These are phyloP conservation scores for Cistogaster globosa DNA, from an alignment of 2,888 invertebrate genomes.

Conservation along the genomic window DNA sequence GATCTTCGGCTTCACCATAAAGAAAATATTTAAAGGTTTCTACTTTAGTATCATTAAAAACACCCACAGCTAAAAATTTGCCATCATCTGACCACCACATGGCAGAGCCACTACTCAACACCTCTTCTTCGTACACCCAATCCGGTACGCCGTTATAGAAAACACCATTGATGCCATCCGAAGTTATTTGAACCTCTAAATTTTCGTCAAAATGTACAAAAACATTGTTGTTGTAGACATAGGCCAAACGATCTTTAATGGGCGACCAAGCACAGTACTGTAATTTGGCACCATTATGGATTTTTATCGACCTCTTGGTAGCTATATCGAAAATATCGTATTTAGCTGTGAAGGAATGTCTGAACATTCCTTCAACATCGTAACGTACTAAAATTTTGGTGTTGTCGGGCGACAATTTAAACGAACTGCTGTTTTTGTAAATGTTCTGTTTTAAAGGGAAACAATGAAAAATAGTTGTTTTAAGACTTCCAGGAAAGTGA, in stretches of 20 bases:
- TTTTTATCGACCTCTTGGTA: slow-evolving; percentile 82
- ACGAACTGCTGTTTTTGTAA: slow-evolving; percentile 77
- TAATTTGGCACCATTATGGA: slow-evolving; percentile 85
- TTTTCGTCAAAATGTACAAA: slow-evolving; percentile 82
- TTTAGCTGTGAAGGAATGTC: slow-evolving; percentile 87
- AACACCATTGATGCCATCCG: slow-evolving; percentile 86
- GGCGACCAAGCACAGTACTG: slow-evolving; percentile 87
- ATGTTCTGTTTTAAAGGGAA: slow-evolving; percentile 75
- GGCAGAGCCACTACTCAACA: slow-evolving; percentile 88
- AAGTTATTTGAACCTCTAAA: slow-evolving; percentile 84
- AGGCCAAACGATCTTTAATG: slow-evolving; percentile 84
- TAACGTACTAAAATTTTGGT: slow-evolving; percentile 80
- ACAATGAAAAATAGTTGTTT: neutral
- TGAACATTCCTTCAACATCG: slow-evolving; percentile 83
- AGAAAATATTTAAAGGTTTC: slow-evolving; percentile 86
- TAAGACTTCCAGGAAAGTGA: neutral
- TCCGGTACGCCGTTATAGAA: slow-evolving; percentile 93
- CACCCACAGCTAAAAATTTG: slow-evolving; percentile 87
- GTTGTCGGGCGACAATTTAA: slow-evolving; percentile 81
- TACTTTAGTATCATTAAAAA: slow-evolving; percentile 89
- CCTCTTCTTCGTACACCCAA: slow-evolving; percentile 97
- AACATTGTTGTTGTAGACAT: slow-evolving; percentile 88
- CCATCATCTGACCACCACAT: slow-evolving; percentile 92
- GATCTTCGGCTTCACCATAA: slow-evolving; percentile 86
- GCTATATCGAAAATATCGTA: slow-evolving; percentile 86